phyloP scores from a whole-genome alignment of 2,113 vertebrate species.

The Sinocyclocheilus anshuiensis region DNA sequence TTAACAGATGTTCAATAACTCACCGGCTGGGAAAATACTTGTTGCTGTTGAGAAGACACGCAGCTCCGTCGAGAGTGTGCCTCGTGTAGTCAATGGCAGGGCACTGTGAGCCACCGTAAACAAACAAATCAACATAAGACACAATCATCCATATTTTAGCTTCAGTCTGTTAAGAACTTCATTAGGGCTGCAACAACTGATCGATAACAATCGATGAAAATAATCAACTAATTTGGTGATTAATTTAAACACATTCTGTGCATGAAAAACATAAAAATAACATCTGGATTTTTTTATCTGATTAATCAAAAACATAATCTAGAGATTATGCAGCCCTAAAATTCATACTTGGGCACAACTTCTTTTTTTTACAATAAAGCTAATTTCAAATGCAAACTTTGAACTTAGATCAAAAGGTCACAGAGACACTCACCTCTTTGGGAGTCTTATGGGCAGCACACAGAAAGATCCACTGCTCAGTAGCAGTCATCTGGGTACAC shows the following conservation, averaged over 20 bases:
- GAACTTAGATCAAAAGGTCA: neutral
- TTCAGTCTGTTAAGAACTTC: neutral
- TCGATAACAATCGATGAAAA: neutral
- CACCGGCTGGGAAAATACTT: conserved; percentile 99
- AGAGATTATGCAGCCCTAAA: neutral
- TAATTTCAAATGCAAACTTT: neutral
- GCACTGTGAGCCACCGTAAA: conserved; percentile 76
- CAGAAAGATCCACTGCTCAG: conserved; percentile 99
- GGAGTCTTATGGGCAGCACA: conserved; percentile 99
- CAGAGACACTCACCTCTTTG: conserved; percentile 84
- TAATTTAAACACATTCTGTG: neutral
- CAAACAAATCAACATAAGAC: neutral
- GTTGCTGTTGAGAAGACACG: conserved; percentile 99
- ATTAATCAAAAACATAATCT: neutral
- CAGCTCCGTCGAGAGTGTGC: conserved; percentile 98
- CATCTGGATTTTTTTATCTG: neutral
- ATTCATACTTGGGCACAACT: neutral
- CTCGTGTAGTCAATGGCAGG: conserved; percentile 98
- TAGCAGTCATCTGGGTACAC: conserved; percentile 99
- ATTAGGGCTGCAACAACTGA: neutral
- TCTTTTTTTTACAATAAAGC: neutral
- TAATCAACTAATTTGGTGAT: neutral
- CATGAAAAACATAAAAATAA: neutral
- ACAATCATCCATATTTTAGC: conserved; percentile 8
- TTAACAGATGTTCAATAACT: conserved; percentile 49